These are phyloP conservation scores for Ailurus styani DNA, from an alignment of 2,113 vertebrate genomes.

Conservation along the genomic window DNA sequence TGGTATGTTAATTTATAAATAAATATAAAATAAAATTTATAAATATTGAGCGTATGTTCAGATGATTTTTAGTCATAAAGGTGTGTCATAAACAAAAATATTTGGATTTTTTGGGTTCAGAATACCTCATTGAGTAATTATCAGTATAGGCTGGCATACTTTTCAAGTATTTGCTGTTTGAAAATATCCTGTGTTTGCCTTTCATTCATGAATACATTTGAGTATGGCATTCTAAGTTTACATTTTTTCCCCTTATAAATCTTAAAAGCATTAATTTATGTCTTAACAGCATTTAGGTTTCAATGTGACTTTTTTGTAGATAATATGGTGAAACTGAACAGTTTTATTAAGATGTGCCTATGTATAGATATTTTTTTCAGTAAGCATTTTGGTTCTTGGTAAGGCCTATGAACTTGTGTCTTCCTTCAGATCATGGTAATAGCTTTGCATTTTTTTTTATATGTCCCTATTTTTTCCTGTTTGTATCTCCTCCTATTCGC, in stretches of 20 bases:
- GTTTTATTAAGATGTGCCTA: background rate
- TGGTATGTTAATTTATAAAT: background rate
- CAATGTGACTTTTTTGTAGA: background rate
- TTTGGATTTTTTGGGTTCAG: background rate
- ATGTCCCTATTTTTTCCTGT: background rate
- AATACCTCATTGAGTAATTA: background rate
- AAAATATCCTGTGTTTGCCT: slow-evolving; percentile 12
- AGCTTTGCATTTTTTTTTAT: background rate
- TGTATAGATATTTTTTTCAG: background rate
- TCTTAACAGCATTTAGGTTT: background rate
- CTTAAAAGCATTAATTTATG: background rate
- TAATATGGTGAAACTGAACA: background rate
- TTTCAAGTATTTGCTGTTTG: background rate
- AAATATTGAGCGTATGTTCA: background rate
- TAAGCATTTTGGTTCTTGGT: background rate
- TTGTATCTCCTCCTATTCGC: background rate
- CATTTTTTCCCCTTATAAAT: background rate
- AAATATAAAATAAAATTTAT: background rate
- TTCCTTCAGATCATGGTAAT: background rate
- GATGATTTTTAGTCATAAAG: background rate
- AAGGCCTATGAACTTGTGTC: background rate
- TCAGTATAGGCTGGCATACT: background rate
- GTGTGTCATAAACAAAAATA: background rate
- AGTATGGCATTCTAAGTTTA: background rate
- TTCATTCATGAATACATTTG: background rate